Conservation (phyloP, 2,888 invertebrate species). For the Andrena bicolor region DNA sequence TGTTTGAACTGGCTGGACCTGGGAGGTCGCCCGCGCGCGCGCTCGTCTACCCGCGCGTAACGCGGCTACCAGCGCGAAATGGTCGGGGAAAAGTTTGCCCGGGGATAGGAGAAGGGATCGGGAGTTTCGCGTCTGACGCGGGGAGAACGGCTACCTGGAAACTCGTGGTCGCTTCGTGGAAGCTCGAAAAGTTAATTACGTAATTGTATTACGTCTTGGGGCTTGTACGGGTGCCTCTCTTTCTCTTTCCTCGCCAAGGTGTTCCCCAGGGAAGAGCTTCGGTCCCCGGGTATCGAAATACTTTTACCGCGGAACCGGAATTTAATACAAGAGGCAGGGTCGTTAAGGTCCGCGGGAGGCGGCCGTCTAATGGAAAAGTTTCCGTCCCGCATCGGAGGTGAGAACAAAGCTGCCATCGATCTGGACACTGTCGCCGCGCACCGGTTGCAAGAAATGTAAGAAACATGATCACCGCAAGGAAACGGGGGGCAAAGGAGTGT, state of each 20-base stretch:
- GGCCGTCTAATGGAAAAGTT: slow-evolving; percentile 60
- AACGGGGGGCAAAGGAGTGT: neutral
- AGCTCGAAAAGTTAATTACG: slow-evolving; percentile 63
- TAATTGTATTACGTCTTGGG: slow-evolving; percentile 59
- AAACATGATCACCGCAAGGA: neutral
- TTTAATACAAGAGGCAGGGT: slow-evolving; percentile 46
- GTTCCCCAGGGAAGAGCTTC: neutral
- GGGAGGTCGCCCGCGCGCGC: neutral
- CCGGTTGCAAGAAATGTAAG: neutral
- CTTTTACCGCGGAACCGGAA: slow-evolving; percentile 45
- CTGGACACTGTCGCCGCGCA: neutral
- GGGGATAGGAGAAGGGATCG: neutral
- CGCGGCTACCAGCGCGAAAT: slow-evolving; percentile 15
- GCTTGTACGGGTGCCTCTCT: slow-evolving; percentile 42
- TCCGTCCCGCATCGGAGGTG: slow-evolving; percentile 4
- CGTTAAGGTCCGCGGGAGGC: slow-evolving; percentile 44
- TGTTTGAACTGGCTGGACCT: slow-evolving; percentile 23
- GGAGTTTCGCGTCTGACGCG: slow-evolving; percentile 12
- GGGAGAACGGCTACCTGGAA: slow-evolving; percentile 16
- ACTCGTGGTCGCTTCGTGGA: slow-evolving; percentile 32
- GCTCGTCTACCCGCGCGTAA: slow-evolving; percentile 31
- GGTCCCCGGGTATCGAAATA: slow-evolving; percentile 34
- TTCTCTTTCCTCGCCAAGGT: neutral
- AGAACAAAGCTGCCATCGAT: slow-evolving; percentile 8
- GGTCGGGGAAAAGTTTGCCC: slow-evolving; percentile 41